Percentiles rank a stretch among this genome's conserved stretches.
Conservation (phyloP, 2,797 vertebrate genomes). For the Aphelocoma californica region DNA sequence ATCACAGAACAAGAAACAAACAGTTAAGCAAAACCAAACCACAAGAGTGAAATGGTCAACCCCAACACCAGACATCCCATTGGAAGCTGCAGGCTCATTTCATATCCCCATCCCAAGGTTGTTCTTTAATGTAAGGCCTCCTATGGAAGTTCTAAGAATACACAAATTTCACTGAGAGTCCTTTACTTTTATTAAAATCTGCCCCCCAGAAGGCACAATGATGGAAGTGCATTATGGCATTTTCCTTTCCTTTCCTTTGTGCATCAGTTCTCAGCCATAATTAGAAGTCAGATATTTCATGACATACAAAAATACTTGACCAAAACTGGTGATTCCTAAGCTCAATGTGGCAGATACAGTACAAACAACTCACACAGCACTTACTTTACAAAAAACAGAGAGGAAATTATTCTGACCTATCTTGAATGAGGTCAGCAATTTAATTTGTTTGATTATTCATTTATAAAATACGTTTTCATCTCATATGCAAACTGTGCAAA, state of each 20-base stretch:
- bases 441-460: neutral
- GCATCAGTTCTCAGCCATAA: neutral
- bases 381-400: neutral
- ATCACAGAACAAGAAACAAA: neutral
- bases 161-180: neutral
- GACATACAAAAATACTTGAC: neutral
- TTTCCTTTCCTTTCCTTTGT: neutral
- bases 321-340: neutral
- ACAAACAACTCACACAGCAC: neutral
- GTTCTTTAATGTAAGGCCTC: neutral
- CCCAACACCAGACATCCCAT: neutral
- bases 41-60: neutral
- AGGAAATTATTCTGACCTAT: neutral
- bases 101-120: neutral
- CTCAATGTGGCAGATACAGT: neutral
- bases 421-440: neutral
- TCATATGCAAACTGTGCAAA: neutral
- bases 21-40: neutral
- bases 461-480: neutral
- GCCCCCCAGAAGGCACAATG: neutral
- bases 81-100: neutral
- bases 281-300: neutral
- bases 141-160: neutral
- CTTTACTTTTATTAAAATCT: neutral
- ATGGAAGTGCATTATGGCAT: neutral